phyloP scores from a whole-genome alignment of 2,888 invertebrate species.

The Panorpa germanica region DNA sequence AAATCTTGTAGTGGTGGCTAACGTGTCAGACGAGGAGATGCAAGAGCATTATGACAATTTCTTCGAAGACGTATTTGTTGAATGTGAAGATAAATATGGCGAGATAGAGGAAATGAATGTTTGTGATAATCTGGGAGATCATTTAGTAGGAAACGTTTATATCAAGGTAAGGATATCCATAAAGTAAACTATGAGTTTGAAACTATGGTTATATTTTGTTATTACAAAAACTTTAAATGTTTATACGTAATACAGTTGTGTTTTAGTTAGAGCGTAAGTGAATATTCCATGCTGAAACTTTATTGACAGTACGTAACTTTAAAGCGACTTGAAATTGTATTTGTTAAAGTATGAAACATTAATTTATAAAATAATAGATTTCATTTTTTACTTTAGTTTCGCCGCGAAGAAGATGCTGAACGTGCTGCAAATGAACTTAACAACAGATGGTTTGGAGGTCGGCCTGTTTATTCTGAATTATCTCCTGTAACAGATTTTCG shows the following conservation, averaged over 20 bases:
- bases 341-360: no score
- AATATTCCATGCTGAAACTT: no score
- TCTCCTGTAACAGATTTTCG: slow-evolving; percentile 99
- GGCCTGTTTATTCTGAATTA: slow-evolving; percentile 94
- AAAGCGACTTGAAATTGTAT: no score
- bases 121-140: slow-evolving; percentile 97
- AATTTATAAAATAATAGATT: background rate
- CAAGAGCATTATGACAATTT: slow-evolving; percentile 99
- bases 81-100: slow-evolving; percentile 97
- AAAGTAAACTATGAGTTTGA: background rate
- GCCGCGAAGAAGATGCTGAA: slow-evolving; percentile 95
- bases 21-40: slow-evolving; percentile 95
- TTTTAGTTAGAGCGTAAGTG: no score
- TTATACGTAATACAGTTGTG: no score
- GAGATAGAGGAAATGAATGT: slow-evolving; percentile 99
- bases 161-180: slow-evolving; percentile 77
- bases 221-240: slow-evolving; percentile 3
- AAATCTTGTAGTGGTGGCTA: slow-evolving; percentile 57
- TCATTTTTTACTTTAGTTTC: slow-evolving; percentile 39
- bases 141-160: slow-evolving; percentile 97
- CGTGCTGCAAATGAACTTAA: slow-evolving; percentile 93
- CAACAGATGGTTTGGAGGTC: slow-evolving; percentile 97
- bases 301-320: no score
- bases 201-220: background rate
- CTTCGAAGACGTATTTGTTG: slow-evolving; percentile 98